Evolutionary conservation across 2,797 vertebrate species (phyloP).

Genomic region (Furcifer pardalis): DNA sequence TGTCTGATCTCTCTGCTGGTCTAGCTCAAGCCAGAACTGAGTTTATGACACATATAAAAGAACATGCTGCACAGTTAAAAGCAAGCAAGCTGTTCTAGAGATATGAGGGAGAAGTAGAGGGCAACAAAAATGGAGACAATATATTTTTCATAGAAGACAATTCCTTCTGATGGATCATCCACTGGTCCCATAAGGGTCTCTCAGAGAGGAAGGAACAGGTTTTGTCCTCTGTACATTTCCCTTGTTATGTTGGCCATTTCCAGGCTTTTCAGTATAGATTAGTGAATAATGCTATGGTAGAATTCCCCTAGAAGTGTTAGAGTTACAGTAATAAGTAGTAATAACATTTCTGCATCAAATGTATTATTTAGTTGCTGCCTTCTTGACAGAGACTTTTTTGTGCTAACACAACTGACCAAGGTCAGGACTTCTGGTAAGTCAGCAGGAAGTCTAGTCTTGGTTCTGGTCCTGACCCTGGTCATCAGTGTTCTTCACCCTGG

Average conservation of each 20-base stretch:
- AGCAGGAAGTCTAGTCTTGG: neutral
- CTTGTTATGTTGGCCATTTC: neutral
- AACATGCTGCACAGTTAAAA: neutral
- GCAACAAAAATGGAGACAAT: neutral
- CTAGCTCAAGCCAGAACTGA: neutral
- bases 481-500: accelerated
- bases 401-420: accelerated
- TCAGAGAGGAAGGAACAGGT: neutral
- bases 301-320: slow-evolving; percentile 1
- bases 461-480: neutral
- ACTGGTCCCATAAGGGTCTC: neutral
- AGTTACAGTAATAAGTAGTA: neutral
- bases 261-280: neutral
- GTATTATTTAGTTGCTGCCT: neutral
- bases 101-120: neutral
- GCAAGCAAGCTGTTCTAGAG: neutral
- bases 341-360: slow-evolving; percentile 3
- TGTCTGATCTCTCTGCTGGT: neutral
- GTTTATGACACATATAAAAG: neutral
- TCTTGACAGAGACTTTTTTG: slow-evolving; percentile 8
- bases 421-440: neutral
- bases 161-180: neutral
- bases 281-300: neutral
- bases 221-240: neutral
- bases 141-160: neutral